phyloP scores from a whole-genome alignment of 2,797 vertebrate genomes.

The Pantherophis vulpinus region DNA sequence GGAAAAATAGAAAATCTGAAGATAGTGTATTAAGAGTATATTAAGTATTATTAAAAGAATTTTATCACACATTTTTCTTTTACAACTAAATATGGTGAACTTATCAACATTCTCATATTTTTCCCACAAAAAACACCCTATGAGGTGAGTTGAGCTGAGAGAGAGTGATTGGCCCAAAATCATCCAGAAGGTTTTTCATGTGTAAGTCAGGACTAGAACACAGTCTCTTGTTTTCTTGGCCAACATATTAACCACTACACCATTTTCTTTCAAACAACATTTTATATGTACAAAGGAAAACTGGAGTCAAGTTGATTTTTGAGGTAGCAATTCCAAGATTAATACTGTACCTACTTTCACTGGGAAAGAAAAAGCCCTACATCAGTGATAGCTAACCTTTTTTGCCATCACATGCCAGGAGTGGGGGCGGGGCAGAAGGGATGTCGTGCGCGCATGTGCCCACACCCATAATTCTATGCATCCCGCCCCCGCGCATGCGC shows the following conservation, averaged over 20 bases:
- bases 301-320: neutral
- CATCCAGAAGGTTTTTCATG: neutral
- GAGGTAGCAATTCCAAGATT: neutral
- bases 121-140: neutral
- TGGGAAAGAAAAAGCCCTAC: neutral
- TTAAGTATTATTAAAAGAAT: neutral
- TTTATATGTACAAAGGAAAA: neutral
- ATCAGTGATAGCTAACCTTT: no score
- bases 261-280: neutral
- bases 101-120: neutral
- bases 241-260: neutral
- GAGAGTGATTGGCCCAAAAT: neutral
- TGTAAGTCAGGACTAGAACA: neutral
- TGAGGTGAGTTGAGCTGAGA: neutral
- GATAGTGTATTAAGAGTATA: neutral
- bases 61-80: neutral
- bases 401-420: no score
- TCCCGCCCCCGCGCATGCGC: no score
- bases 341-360: fast-evolving
- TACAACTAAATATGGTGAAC: neutral
- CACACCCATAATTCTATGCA: no score
- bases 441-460: no score
- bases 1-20: neutral
- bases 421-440: no score
- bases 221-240: neutral